Percentiles rank a stretch among this genome's conserved stretches.
Conservation (phyloP, 2,888 invertebrate genomes). For the Toxonevra muliebris region DNA sequence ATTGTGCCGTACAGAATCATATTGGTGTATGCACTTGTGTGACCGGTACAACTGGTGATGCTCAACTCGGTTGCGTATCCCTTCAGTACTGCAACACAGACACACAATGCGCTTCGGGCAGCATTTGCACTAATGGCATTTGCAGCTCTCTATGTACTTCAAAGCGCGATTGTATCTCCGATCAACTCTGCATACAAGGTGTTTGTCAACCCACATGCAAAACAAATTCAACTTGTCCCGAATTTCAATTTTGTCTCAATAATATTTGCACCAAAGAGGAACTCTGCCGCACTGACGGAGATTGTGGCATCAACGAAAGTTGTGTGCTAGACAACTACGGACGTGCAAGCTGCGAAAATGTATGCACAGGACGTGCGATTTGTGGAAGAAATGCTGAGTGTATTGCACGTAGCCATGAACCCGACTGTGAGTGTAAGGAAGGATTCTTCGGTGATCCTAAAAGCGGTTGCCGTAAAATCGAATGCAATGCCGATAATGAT, state of each 20-base stretch:
- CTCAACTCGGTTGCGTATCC: constrained; percentile 83
- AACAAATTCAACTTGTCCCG: constrained; percentile 82
- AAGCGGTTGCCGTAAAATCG: constrained; percentile 81
- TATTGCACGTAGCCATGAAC: constrained; percentile 75
- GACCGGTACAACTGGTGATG: constrained; percentile 86
- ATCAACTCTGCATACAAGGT: constrained; percentile 85
- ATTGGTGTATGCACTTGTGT: constrained; percentile 85
- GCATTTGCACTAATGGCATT: constrained; percentile 83
- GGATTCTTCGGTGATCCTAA: constrained; percentile 86
- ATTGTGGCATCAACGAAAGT: constrained; percentile 78
- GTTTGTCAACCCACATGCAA: constrained; percentile 87
- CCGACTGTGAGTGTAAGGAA: constrained; percentile 79
- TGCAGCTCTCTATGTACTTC: constrained; percentile 81
- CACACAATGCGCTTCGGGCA: constrained; percentile 83
- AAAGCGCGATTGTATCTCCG: constrained; percentile 83
- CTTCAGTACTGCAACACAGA: constrained; percentile 85
- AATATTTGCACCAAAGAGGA: constrained; percentile 86
- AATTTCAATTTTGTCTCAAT: constrained; percentile 84
- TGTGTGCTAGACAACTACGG: constrained; percentile 76
- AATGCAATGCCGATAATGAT: constrained; percentile 76
- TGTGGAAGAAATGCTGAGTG: constrained; percentile 89
- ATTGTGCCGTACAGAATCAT: constrained; percentile 80
- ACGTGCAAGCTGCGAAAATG: constrained; percentile 78
- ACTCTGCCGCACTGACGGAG: constrained; percentile 76
- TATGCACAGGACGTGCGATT: constrained; percentile 75